These are phyloP conservation scores for Perccottus glenii DNA, from an alignment of 2,113 vertebrate species.

Conservation along the genomic window DNA sequence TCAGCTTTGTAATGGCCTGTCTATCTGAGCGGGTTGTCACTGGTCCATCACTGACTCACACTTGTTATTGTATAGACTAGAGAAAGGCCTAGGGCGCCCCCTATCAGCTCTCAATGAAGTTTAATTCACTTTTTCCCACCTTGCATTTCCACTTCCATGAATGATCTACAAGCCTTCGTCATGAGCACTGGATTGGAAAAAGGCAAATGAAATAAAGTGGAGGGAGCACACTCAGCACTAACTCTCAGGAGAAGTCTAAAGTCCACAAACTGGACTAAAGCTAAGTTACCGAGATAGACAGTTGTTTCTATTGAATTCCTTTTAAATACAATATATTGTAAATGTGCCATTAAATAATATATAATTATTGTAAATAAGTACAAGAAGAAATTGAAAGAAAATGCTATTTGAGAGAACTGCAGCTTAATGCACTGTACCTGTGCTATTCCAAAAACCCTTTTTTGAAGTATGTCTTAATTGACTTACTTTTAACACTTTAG, in stretches of 20 bases:
- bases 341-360: too few relatives aligned
- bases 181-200: slow-evolving; percentile 24
- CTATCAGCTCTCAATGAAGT: slow-evolving; percentile 30
- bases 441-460: too few relatives aligned
- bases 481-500: too few relatives aligned
- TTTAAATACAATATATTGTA: too few relatives aligned
- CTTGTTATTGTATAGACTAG: background rate
- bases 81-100: slow-evolving; percentile 58
- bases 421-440: too few relatives aligned
- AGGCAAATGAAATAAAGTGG: slow-evolving; percentile 11
- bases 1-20: slow-evolving; percentile 7
- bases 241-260: background rate
- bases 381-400: too few relatives aligned
- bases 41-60: background rate
- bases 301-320: background rate
- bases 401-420: too few relatives aligned
- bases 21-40: background rate
- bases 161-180: slow-evolving; percentile 16
- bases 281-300: background rate
- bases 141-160: background rate
- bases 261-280: slow-evolving; percentile 5
- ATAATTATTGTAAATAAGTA: too few relatives aligned
- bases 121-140: background rate
- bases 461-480: too few relatives aligned
- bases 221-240: slow-evolving; percentile 16